These are phyloP conservation scores for Hippocampus abdominalis DNA, from an alignment of 2,113 vertebrate genomes.

Conservation along the genomic window DNA sequence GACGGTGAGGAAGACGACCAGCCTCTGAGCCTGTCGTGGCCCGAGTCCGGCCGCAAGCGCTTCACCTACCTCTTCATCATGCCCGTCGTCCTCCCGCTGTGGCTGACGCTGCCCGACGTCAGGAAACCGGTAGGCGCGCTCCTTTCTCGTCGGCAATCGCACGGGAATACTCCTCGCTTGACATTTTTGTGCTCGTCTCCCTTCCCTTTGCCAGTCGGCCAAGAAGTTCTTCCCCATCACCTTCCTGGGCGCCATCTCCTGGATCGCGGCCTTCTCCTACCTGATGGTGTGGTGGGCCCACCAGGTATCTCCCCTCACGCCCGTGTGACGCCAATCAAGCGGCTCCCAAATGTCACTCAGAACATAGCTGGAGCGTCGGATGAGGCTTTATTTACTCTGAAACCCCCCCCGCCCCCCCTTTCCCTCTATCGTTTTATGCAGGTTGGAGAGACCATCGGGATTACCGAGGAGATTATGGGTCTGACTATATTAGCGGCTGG, in stretches of 20 bases:
- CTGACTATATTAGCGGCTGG: slow-evolving; percentile 94
- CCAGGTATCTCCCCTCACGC: slow-evolving; percentile 73
- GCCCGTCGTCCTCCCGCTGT: slow-evolving; percentile 85
- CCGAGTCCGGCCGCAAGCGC: slow-evolving; percentile 79
- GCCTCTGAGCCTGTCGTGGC: slow-evolving; percentile 89
- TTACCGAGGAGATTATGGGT: slow-evolving; percentile 95
- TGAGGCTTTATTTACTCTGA: slow-evolving; percentile 48
- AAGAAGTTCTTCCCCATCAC: slow-evolving; percentile 85
- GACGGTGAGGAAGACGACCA: slow-evolving; percentile 82
- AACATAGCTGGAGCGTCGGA: slow-evolving; percentile 12
- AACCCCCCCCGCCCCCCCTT: slow-evolving; percentile 22
- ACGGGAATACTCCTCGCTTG: not conserved
- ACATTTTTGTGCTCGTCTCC: no score
- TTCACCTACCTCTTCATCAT: slow-evolving; percentile 83
- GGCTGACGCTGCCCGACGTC: slow-evolving; percentile 86
- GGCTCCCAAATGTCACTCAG: not conserved
- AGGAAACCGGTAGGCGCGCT: slow-evolving; percentile 74
- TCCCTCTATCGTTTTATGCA: slow-evolving; percentile 49
- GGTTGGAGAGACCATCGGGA: slow-evolving; percentile 94
- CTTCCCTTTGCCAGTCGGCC: slow-evolving; percentile 63
- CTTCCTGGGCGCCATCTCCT: slow-evolving; percentile 87
- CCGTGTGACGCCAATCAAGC: not conserved
- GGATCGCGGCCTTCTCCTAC: slow-evolving; percentile 93
- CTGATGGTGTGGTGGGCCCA: slow-evolving; percentile 98
- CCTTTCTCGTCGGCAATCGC: not conserved